These are phyloP conservation scores for Aphelenchoides avenae DNA, from an alignment of 1,140 invertebrate species.

Conservation along the genomic window DNA sequence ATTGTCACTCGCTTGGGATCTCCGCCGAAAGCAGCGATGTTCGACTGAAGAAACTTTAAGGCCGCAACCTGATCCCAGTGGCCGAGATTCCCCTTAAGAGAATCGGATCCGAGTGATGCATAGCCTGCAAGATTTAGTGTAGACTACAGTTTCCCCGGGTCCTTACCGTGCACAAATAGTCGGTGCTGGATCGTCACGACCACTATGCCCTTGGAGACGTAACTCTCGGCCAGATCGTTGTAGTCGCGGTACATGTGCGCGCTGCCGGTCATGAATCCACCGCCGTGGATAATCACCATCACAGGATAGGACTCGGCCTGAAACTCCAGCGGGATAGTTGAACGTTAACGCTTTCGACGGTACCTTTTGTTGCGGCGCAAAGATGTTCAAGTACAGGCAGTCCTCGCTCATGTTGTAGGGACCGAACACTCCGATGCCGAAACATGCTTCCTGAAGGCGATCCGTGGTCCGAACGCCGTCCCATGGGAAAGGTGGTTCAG, in stretches of 20 bases:
- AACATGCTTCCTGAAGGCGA: too few species aligned
- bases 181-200: conserved; percentile 32
- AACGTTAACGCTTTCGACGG: conserved; percentile 6
- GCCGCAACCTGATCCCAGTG: conserved; percentile 59
- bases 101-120: conserved; percentile 51
- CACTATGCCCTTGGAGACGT: conserved; percentile 16
- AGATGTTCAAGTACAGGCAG: conserved; percentile 40
- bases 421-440: too few species aligned
- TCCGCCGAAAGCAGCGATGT: conserved; percentile 65
- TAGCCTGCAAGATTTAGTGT: conserved; percentile 39
- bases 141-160: neutral
- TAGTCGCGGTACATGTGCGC: too few species aligned
- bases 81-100: conserved; percentile 58
- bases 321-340: neutral
- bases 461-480: too few species aligned
- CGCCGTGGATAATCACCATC: conserved; percentile 55
- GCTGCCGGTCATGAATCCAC: conserved; percentile 19
- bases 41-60: conserved; percentile 57
- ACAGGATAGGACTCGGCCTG: conserved; percentile 41
- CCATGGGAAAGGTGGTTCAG: too few species aligned
- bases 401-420: too few species aligned
- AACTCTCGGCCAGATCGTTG: conserved; percentile 16
- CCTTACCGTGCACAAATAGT: conserved; percentile 13
- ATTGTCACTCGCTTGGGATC: conserved; percentile 55
- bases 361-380: conserved; percentile 13